Conservation (phyloP, 2,888 invertebrate genomes). For the Atherix ibis region DNA sequence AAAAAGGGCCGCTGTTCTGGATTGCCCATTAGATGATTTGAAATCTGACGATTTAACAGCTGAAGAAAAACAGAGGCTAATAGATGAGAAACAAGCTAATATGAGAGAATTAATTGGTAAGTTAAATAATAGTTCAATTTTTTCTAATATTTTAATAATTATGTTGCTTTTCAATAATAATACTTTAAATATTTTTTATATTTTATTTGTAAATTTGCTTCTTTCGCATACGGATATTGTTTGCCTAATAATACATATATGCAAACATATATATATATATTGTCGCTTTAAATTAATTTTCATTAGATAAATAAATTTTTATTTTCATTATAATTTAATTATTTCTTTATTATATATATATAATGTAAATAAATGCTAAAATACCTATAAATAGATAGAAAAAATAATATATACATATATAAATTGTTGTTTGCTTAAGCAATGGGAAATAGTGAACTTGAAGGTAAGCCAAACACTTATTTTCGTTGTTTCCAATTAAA, state of each 20-base stretch:
- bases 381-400: too few relatives aligned
- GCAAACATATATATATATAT: too few relatives aligned
- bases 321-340: too few relatives aligned
- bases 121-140: conserved; percentile 20
- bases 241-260: too few relatives aligned
- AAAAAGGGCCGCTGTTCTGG: conserved; percentile 55
- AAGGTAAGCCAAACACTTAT: conserved; percentile 16
- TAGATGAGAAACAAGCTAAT: conserved; percentile 63
- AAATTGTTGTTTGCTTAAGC: conserved; percentile 16
- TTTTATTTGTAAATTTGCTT: too few relatives aligned
- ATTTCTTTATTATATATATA: too few relatives aligned
- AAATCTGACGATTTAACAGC: conserved; percentile 57
- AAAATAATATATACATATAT: too few relatives aligned
- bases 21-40: conserved; percentile 64
- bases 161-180: background rate
- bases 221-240: too few relatives aligned
- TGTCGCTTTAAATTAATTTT: too few relatives aligned
- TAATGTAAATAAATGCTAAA: too few relatives aligned
- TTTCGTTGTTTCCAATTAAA: background rate
- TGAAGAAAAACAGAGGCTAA: conserved; percentile 61
- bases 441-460: conserved; percentile 20
- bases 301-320: too few relatives aligned
- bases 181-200: conserved; percentile 4
- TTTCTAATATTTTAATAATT: conserved; percentile 2
- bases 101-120: conserved; percentile 67